phyloP scores from a whole-genome alignment of 2,113 vertebrate species.

The Triplophysa rosa region DNA sequence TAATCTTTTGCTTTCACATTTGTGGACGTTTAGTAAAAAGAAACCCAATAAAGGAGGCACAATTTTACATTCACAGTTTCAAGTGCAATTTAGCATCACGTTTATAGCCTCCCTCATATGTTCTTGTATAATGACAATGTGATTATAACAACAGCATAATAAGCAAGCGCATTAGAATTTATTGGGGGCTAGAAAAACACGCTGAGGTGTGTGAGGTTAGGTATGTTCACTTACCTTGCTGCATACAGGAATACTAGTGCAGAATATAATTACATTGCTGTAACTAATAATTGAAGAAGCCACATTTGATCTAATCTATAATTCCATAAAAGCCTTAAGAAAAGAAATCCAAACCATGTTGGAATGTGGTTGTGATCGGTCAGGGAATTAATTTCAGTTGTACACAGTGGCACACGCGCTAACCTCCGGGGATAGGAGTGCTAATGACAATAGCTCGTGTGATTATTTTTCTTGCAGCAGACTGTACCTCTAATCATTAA shows the following conservation, averaged over 20 bases:
- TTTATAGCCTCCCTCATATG: neutral
- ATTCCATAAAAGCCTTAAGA: conserved; percentile 39
- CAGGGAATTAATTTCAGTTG: conserved; percentile 53
- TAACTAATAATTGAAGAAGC: conserved; percentile 47
- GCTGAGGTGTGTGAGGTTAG: neutral
- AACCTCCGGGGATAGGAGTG: conserved; percentile 44
- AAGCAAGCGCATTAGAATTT: conserved; percentile 16
- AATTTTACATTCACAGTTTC: conserved; percentile 8
- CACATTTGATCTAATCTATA: conserved; percentile 46
- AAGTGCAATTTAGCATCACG: neutral
- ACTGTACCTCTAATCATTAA: conserved; percentile 53
- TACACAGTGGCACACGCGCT: conserved; percentile 43
- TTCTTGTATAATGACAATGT: neutral
- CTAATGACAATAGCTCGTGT: conserved; percentile 54
- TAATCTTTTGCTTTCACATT: neutral
- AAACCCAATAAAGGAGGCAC: neutral
- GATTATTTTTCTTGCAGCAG: conserved; percentile 57
- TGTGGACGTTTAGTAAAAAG: conserved; percentile 4
- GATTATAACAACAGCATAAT: conserved; percentile 29
- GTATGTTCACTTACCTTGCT: conserved; percentile 4
- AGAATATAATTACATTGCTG: conserved; percentile 43
- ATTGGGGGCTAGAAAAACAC: neutral
- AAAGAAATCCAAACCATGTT: conserved; percentile 47
- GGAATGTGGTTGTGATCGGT: conserved; percentile 49
- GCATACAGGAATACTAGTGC: conserved; percentile 15